Evolutionary conservation across 2,888 invertebrate genomes (phyloP), one percentile per base, ranked within the genome.

Genomic region (Tenthredo mesomela): DNA sequence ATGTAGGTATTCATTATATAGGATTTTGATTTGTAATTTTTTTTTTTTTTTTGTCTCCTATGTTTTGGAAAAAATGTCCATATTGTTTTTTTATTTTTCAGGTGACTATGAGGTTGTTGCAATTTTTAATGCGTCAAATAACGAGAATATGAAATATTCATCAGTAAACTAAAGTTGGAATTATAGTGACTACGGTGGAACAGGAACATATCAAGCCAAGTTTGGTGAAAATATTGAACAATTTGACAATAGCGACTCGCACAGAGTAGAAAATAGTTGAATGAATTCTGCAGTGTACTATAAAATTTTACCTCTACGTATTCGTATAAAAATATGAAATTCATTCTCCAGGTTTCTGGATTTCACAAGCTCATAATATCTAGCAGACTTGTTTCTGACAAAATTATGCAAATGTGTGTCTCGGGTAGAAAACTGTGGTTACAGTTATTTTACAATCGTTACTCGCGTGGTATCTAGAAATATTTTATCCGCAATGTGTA

Each of bases 381-480:
- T 54, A 18, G 21, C 29, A 10, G n/a, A 18, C 80, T 80, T 61
- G 21, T 61, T 58, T 61, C 61, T 50, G 33, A 40, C 37, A 80
- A 80, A 80, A 80, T 80, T 80, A 80, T 80, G 80, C 40, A 80
- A 61, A 80, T 54, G 21, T 54, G 61, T 80, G 33, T 61, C 61
- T 61, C 18, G 67, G 25, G 25, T 61, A 12, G 25, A 61, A 61
- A 21, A 40, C 25, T 29, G 54, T 50, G 33, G 67, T 67, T 21
- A 40, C 40, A 40, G 80, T 80, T 61, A 80, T 40, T 80, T 21
- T 21, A 37, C 61, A 40, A 61, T 80, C 80, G 61, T 61, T 61
- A 40, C 80, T 80, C n/a, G 80, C 58, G 80, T 80, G 80, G 80
- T 80, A 80, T 80, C 61, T 61, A 40, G 12, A 61, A 40, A 80